Evolutionary conservation across 2,888 invertebrate species (phyloP).

Genomic region (Phytoseiulus persimilis): DNA sequence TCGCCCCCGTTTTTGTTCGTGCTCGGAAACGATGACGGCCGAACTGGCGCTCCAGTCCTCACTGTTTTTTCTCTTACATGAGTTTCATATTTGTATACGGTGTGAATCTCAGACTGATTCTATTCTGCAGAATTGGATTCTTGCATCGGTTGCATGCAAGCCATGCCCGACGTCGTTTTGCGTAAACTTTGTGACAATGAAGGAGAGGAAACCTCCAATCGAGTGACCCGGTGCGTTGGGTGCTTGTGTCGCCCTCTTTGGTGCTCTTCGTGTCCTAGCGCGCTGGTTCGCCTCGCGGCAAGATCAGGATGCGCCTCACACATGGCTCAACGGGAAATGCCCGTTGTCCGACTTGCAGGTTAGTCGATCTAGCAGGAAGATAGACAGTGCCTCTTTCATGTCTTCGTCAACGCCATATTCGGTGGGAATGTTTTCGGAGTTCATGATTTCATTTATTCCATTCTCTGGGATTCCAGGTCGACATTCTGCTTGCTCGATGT

Average conservation of each 20-base stretch:
- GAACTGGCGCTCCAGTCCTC: too few species aligned
- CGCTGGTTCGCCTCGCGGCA: slow-evolving; percentile 81
- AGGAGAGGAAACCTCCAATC: slow-evolving; percentile 49
- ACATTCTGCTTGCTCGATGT: slow-evolving; percentile 24
- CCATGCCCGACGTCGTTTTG: slow-evolving; percentile 67
- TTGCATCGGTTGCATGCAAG: slow-evolving; percentile 82
- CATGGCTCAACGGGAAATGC: slow-evolving; percentile 72
- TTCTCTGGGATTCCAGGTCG: too few species aligned
- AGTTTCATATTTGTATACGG: too few species aligned
- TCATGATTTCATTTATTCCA: too few species aligned
- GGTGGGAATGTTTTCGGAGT: too few species aligned
- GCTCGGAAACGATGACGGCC: too few species aligned
- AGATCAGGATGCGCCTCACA: slow-evolving; percentile 60
- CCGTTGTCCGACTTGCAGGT: slow-evolving; percentile 80
- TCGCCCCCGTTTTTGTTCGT: too few species aligned
- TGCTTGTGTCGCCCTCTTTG: slow-evolving; percentile 78
- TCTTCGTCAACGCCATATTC: too few species aligned
- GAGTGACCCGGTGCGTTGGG: slow-evolving; percentile 51
- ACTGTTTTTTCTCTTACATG: too few species aligned
- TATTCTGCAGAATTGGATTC: slow-evolving; percentile 59
- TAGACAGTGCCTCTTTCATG: too few species aligned
- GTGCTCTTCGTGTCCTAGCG: slow-evolving; percentile 74
- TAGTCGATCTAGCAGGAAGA: slow-evolving; percentile 49
- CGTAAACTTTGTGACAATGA: slow-evolving; percentile 60
- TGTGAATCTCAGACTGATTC: too few species aligned